These are phyloP conservation scores for Euschistus heros DNA, from an alignment of 1,140 invertebrate genomes.

Conservation along the genomic window DNA sequence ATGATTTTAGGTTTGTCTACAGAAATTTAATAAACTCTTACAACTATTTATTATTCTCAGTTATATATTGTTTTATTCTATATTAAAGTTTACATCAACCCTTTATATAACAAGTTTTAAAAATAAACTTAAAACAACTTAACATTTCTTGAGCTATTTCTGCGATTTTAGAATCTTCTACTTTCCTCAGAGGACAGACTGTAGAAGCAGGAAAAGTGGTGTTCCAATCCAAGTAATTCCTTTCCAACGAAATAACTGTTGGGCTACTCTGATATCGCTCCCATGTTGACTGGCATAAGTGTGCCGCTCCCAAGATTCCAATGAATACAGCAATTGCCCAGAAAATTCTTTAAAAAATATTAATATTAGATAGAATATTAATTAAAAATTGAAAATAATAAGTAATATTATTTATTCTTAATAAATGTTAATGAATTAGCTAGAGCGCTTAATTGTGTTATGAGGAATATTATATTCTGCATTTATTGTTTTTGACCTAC, in stretches of 20 bases:
- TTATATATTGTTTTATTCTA: neutral
- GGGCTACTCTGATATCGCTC: conserved; percentile 52
- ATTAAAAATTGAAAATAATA: neutral
- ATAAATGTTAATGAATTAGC: neutral
- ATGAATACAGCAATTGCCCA: conserved; percentile 39
- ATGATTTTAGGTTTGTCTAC: too few species aligned
- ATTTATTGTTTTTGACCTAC: too few species aligned
- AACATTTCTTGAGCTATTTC: neutral
- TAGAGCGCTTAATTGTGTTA: too few species aligned
- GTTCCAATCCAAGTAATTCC: conserved; percentile 57
- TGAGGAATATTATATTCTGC: too few species aligned
- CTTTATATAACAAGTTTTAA: neutral
- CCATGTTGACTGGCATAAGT: conserved; percentile 47
- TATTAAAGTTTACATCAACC: neutral
- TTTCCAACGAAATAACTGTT: conserved; percentile 60
- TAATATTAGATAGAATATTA: neutral
- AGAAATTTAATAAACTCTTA: too few species aligned
- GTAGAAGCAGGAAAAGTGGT: conserved; percentile 53
- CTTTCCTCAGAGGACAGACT: conserved; percentile 35
- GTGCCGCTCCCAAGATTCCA: conserved; percentile 37
- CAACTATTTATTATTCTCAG: too few species aligned
- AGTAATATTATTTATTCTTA: neutral
- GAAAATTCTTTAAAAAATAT: conserved; percentile 32
- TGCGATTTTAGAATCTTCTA: neutral
- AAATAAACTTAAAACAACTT: neutral